phyloP scores from a whole-genome alignment of 2,797 vertebrate genomes.

The Epinephelus awoara region DNA sequence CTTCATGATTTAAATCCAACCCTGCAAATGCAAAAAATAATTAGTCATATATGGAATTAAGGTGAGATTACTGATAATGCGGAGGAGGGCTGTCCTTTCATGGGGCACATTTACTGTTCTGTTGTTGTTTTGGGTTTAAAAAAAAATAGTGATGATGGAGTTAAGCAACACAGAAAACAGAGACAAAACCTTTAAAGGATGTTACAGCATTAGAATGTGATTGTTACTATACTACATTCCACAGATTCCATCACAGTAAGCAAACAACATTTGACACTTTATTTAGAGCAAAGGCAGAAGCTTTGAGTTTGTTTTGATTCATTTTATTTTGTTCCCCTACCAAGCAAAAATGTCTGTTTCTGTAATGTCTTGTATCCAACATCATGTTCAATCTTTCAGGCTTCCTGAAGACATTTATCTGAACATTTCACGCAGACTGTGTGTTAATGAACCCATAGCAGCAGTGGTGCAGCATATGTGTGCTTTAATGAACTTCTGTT shows the following conservation, averaged over 20 bases:
- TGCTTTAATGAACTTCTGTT: conserved; percentile 21
- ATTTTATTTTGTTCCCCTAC: conserved; percentile 31
- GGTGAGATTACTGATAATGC: background rate
- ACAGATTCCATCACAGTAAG: conserved; percentile 1
- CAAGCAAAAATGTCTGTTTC: background rate
- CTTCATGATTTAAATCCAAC: conserved; percentile 65
- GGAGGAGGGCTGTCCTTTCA: background rate
- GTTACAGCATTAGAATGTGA: background rate
- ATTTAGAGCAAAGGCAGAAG: conserved; percentile 22
- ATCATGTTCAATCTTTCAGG: background rate
- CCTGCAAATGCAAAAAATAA: conserved; percentile 31
- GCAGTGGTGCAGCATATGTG: conserved; percentile 12
- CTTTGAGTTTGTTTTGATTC: conserved; percentile 11
- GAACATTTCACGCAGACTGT: background rate
- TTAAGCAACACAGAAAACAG: background rate
- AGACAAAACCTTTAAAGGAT: background rate
- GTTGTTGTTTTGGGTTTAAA: background rate
- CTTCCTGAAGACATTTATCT: background rate
- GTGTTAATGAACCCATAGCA: conserved; percentile 15
- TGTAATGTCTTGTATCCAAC: background rate
- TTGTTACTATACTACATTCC: background rate
- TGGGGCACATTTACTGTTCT: background rate
- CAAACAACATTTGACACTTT: background rate
- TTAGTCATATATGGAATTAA: background rate
- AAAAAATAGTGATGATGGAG: background rate